Evolutionary conservation across 2,797 vertebrate species (phyloP).

Genomic region (Squalus acanthias): DNA sequence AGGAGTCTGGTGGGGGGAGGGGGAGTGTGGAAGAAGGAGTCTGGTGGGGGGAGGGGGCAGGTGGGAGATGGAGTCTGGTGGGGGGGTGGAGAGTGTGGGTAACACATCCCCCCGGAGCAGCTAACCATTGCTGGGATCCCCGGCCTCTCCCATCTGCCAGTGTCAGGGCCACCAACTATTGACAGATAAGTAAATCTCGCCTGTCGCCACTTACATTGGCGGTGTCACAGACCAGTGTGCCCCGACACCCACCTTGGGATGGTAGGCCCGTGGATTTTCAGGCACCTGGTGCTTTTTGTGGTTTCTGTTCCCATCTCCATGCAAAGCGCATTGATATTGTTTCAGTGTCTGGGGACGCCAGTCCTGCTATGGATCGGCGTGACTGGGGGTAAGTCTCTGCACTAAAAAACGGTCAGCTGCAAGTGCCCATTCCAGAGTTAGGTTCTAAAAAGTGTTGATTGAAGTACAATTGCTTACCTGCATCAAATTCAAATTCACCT

Average conservation of each 20-base stretch:
- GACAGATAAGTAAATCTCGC: not conserved
- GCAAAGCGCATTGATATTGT: not conserved
- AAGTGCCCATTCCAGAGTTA: not conserved
- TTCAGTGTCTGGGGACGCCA: not conserved
- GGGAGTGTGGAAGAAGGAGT: no score
- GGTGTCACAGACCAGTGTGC: not conserved
- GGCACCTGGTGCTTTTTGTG: not conserved
- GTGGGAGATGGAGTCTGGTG: no score
- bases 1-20: no score
- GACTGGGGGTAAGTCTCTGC: not conserved
- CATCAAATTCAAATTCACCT: conserved; percentile 14
- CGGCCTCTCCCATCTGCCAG: not conserved
- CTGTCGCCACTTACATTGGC: not conserved
- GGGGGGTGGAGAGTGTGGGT: no score
- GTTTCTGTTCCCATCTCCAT: not conserved
- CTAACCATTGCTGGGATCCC: not conserved
- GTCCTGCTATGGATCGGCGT: not conserved
- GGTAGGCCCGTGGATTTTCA: no score
- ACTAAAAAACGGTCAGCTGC: not conserved
- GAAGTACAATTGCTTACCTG: not conserved
- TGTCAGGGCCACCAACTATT: not conserved
- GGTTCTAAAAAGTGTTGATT: not conserved
- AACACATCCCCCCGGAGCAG: not conserved
- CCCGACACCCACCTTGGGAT: not conserved
- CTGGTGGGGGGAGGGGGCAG: no score